These are phyloP conservation scores for Sebastes jordani DNA, from an alignment of 2,797 vertebrate species.

Conservation along the genomic window DNA sequence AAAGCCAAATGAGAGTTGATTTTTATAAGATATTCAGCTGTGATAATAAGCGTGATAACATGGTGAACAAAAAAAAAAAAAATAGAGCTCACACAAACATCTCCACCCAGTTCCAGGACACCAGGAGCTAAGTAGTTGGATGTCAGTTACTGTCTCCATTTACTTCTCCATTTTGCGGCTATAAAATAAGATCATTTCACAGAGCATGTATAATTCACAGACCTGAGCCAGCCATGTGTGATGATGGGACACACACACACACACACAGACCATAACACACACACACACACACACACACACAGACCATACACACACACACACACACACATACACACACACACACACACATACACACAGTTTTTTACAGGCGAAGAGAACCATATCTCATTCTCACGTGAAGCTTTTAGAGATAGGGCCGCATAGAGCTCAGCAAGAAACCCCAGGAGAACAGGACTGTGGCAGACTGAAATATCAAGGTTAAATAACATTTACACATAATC, in stretches of 20 bases:
- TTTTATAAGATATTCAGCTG: constrained; percentile 5
- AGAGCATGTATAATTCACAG: constrained; percentile 84
- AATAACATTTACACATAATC: constrained; percentile 60
- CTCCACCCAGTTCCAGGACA: constrained; percentile 60
- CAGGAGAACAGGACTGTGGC: constrained; percentile 18
- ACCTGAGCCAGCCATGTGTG: constrained; percentile 78
- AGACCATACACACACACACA: constrained; percentile 52
- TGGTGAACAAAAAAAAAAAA: background rate
- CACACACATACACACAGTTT: constrained; percentile 57
- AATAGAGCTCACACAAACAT: constrained; percentile 44
- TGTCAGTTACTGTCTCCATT: constrained; percentile 72
- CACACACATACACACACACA: constrained; percentile 16
- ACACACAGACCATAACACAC: constrained; percentile 45
- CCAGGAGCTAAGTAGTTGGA: constrained; percentile 58
- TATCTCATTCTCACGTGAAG: constrained; percentile 65
- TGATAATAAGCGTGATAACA: constrained; percentile 24
- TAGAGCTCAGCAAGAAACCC: constrained; percentile 35
- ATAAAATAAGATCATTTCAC: constrained; percentile 86
- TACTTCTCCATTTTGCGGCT: constrained; percentile 73
- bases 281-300: constrained; percentile 28
- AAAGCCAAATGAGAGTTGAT: constrained; percentile 12
- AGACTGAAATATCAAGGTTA: constrained; percentile 49
- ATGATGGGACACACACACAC: constrained; percentile 67
- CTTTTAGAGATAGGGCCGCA: constrained; percentile 59
- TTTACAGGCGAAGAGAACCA: constrained; percentile 60